Evolutionary conservation across 1,140 invertebrate genomes (phyloP), one percentile per base, ranked within the genome.

Genomic region (Drosophila subobscura): DNA sequence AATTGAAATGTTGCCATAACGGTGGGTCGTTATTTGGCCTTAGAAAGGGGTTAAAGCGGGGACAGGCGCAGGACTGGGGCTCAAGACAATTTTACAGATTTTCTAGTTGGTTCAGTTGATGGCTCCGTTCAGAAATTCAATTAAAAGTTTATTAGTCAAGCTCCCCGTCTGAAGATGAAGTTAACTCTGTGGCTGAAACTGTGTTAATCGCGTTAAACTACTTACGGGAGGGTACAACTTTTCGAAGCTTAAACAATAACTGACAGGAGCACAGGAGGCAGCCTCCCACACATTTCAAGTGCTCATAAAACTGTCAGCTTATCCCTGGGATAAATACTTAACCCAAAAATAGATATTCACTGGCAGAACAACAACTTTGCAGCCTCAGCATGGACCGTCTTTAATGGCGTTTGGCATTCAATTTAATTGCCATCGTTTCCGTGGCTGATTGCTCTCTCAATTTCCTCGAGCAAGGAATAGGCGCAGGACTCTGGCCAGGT

Each of bases 1-100:
- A 86, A 86, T 86, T 86, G 81, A 88, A 86, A 86, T 88, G 83
- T 86, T 88, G 47, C 81, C 77, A 85, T 86, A 86, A 72, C 78
- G 83, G 83, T 77, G 75, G 64, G 65, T 86, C 74, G 81, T 88
- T 86, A 78, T 1, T 20, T 20, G 0, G 16, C 16, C 16, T 20
- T 20, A 20, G 16, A 20, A 20, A 20, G 16, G 16, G 16, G 16
- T 20, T 20, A 20, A 20, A 20, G 16, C 16, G 16, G 16, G 16
- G 16, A 20, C 16, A 37, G 58, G 33, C 7, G 3, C 41, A 63
- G 45, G 58, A 16, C 5, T 33, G 12, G 12, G 20, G 8, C 16
- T 55, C 33, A 37, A 37, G 33, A 37, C 33, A 14, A 56, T 49
- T 33, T 47, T 68, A 49, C 44, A 70, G 66, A 51, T 52, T 79